Evolutionary conservation across 2,113 vertebrate species (phyloP), one percentile per base, ranked within the genome.

Genomic region (Anoplopoma fimbria): DNA sequence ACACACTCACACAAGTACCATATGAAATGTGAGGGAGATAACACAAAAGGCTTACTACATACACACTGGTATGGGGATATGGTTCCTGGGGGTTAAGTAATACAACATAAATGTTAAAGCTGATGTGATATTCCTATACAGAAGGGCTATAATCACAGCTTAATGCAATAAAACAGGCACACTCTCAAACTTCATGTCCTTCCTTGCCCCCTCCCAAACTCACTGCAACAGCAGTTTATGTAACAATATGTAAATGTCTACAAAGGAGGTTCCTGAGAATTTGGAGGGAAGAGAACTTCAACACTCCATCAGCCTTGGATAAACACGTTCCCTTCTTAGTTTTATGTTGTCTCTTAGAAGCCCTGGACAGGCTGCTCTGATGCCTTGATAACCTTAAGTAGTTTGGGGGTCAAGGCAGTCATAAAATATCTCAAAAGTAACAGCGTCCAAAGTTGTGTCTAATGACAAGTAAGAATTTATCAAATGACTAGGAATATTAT

Each of bases 21-120:
- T 93, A 91, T 89, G 86, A 93, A 84, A 93, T 87, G 81, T 87
- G 73, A 82, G 75, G 84, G 82, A 80, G 77, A 91, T 79, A 87
- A 92, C 88, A 82, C 12, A 68, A 68, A 88, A 69, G 42, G 83
- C 49, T 63, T 15, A 82, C 31, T 29, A 40, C 45, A 76, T 67
- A 75, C 69, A 78, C 75, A 69, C 70, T 86, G 82, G 81, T 71
- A 74, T 75, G 88, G 55, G 53, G 81, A 83, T 60, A 68, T 74
- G 74, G 84, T 87, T 87, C 75, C 74, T 27, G 60, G 62, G 25
- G 72, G 63, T 81, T 85, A 57, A 73, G 64, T 75, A 76, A 62
- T 65, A 85, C 36, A 77, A 75, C 38, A 75, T 62, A 42, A 79
- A 71, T 73, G 61, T 64, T 70, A 53, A 67, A 73, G 68, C 61